These are phyloP conservation scores for Heliconius nattereri DNA, from an alignment of 1,140 invertebrate genomes.

Conservation along the genomic window DNA sequence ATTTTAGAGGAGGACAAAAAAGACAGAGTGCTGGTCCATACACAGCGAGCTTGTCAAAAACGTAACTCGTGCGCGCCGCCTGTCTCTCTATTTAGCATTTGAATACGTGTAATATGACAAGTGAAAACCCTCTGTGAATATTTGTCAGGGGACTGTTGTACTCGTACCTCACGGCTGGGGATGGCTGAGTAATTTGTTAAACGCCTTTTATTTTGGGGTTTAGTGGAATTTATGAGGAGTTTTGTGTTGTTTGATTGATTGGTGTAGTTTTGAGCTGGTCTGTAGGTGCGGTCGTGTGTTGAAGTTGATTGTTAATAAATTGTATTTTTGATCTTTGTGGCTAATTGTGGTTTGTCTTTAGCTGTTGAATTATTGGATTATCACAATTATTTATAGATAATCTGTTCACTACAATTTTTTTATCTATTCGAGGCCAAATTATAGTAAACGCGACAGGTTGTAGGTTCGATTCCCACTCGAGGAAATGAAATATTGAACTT, in stretches of 20 bases:
- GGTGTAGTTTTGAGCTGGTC: too few relatives aligned
- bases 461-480: too few relatives aligned
- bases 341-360: too few relatives aligned
- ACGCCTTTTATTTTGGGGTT: constrained; percentile 16
- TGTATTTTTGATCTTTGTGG: not conserved
- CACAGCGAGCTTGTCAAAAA: constrained; percentile 52
- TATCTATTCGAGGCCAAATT: too few relatives aligned
- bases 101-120: constrained; percentile 66
- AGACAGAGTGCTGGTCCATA: constrained; percentile 32
- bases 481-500: too few relatives aligned
- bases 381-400: too few relatives aligned
- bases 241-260: not conserved
- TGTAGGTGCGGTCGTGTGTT: too few relatives aligned
- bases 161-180: not conserved
- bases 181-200: constrained; percentile 14
- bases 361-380: too few relatives aligned
- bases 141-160: constrained; percentile 9
- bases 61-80: constrained; percentile 62
- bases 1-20: constrained; percentile 16
- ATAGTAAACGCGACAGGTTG: too few relatives aligned
- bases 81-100: constrained; percentile 62
- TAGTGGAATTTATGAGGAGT: not conserved
- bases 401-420: too few relatives aligned
- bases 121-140: constrained; percentile 51
- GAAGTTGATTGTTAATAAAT: too few relatives aligned